Evolutionary conservation across 2,113 vertebrate species (phyloP), one percentile per base, ranked within the genome.

Genomic region (Blennius ocellaris): DNA sequence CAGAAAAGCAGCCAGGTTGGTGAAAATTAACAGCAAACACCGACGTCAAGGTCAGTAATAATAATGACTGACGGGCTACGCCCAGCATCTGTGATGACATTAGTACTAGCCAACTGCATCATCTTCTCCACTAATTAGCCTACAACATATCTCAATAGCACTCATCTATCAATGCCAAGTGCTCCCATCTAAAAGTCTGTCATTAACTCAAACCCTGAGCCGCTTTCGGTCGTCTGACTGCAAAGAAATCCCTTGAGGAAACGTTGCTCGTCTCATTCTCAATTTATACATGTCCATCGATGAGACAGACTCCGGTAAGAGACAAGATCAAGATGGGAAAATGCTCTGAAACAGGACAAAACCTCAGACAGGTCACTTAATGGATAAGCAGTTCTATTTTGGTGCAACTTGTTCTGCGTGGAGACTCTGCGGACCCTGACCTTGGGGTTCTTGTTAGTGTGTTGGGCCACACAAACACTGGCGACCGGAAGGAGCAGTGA

Each of bases 141-240:
- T 53, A 39, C 41, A 74, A 78, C 74, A 69, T 73, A 81, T 43
- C 61, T 65, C 79, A 47, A 79, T 69, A 74, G 83, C 78, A 41
- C 68, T 76, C 87, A 90, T 91, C 82, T 43, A 84, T 90, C 82
- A 89, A 65, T 82, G 84, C 61, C 87, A 85, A 53, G 69, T 48
- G 47, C 58, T 64, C 55, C 73, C 59, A 54, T 60, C 60, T 51
- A 83, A 77, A 74, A 61, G 39, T 12, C 68, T 49, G 69, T 81
- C 76, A 78, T 87, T 75, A 78, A 73, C 72, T 69, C 54, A 63
- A 74, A 72, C 55, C 63, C 44, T 68, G 21, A 65, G 80, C 52
- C 36, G 17, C 63, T 76, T 38, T 12, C 53, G 11, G 17, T 14
- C 17, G 1, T 11, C 45, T 52, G 41, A 43, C 40, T 52, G 68